Conservation (phyloP, 2,797 vertebrate species). For the Mormyrops attenuatus region DNA sequence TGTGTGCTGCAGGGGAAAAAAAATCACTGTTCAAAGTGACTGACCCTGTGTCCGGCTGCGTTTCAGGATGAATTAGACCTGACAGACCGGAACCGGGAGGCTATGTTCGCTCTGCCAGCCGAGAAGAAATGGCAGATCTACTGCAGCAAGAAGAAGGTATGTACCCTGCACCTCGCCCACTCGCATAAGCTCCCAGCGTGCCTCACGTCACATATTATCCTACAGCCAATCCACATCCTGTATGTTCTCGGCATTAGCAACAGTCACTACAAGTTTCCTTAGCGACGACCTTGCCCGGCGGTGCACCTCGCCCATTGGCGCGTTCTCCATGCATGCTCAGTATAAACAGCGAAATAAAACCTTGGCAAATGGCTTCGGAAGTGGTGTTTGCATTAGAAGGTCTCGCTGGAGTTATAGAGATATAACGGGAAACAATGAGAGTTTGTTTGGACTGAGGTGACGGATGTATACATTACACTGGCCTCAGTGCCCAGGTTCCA, state of each 20-base stretch:
- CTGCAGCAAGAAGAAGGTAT: constrained; percentile 98
- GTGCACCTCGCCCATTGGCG: background rate
- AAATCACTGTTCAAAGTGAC: background rate
- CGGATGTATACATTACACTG: background rate
- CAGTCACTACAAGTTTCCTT: background rate
- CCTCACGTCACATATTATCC: background rate
- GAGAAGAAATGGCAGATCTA: constrained; percentile 99
- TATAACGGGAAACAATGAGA: background rate
- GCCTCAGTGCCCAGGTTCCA: background rate
- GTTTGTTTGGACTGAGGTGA: constrained; percentile 16
- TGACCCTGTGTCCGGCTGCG: constrained; percentile 21
- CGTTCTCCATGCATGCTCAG: background rate
- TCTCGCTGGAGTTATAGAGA: background rate
- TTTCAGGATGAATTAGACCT: constrained; percentile 91
- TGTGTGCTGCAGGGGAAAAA: background rate
- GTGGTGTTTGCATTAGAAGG: background rate
- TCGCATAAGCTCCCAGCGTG: background rate
- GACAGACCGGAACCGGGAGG: constrained; percentile 93
- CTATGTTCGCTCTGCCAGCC: constrained; percentile 89
- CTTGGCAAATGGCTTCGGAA: background rate
- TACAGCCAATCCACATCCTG: background rate
- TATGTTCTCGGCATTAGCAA: background rate
- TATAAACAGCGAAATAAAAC: background rate
- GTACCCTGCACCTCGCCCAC: constrained; percentile 20
- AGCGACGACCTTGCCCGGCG: background rate